Evolutionary conservation across 1,140 invertebrate species (phyloP), one percentile per base, ranked within the genome.

Genomic region (Leguminivora glycinivorella): DNA sequence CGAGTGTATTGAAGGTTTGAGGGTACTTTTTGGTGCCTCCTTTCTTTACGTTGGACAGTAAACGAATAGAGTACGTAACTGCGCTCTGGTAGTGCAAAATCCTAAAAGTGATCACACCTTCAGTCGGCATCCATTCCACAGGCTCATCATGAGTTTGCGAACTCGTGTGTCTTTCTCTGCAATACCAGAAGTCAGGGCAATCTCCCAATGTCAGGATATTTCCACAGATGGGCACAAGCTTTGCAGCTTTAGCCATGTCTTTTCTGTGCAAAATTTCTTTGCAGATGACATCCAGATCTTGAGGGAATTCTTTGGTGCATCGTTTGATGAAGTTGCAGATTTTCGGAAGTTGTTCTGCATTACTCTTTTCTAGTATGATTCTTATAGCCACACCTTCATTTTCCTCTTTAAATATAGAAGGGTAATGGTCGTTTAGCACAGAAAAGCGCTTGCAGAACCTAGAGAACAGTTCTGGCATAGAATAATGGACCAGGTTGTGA

Each of bases 301-400:
- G 67, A 1, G 89, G 87, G 2, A 90, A 47, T 14, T 85, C 74
- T 17, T 78, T 70, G 0, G 80, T 83, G 72, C 85, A 92, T 69
- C 91, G 78, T 78, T 85, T 89, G 0, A 91, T 75, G 71, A 91
- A 92, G 74, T 88, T 78, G 2, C 91, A 43, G 19, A 91, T 87
- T 75, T 90, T 92, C 4, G 90, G 90, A 25, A 92, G 72, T 56
- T 90, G 88, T 74, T 87, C 83, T 4, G 78, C 69, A 52, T 91
- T 88, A 12, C 25, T 73, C 5, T 87, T 84, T 66, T 92, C 89
- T 4, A 92, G 52, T 1, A 91, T 74, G 5, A 91, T 81, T 71
- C 90, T 86, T 14, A 92, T 86, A 76, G 85, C 85, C 14, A 90
- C 70, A 14, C 52, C 63, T 14, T 73, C 72, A 7, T 77, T 80